Evolutionary conservation across 1,140 invertebrate genomes (phyloP).

Genomic region (Atta colombica): DNA sequence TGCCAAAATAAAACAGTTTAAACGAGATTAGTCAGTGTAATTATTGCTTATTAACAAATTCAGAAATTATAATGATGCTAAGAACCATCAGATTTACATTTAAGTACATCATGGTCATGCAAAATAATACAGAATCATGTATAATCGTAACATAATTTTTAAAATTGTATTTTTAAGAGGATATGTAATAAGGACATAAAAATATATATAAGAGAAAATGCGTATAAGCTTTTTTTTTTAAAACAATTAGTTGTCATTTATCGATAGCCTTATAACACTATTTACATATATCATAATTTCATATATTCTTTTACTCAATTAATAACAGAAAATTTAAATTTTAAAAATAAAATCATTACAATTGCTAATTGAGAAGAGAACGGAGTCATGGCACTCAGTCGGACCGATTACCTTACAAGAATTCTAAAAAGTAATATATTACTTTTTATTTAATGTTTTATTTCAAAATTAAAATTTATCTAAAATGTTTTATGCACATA

Average conservation of each 20-base stretch:
- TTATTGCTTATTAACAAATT: background rate
- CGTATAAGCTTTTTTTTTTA: background rate
- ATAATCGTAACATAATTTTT: slow-evolving; percentile 2
- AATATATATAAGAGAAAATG: background rate
- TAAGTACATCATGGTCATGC: background rate
- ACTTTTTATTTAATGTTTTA: too few relatives aligned
- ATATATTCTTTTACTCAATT: too few relatives aligned
- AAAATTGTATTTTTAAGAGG: background rate
- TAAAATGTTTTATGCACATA: too few relatives aligned
- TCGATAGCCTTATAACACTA: background rate
- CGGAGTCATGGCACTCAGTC: too few relatives aligned
- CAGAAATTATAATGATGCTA: background rate
- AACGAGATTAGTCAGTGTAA: slow-evolving; percentile 4
- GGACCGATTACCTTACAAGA: too few relatives aligned
- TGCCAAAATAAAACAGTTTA: slow-evolving; percentile 9
- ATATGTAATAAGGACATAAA: slow-evolving; percentile 7
- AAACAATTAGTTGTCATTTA: background rate
- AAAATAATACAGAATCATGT: background rate
- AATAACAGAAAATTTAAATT: too few relatives aligned
- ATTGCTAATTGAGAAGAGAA: too few relatives aligned
- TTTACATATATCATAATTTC: background rate
- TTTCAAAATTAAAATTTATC: too few relatives aligned
- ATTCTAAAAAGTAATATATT: too few relatives aligned
- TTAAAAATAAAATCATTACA: too few relatives aligned
- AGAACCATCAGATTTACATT: background rate